A percentile compares a stretch with the other conserved stretches of the same genome.
phyloP scores from a whole-genome alignment of 2,797 vertebrate species.

The Spinibarbus caldwelli region DNA sequence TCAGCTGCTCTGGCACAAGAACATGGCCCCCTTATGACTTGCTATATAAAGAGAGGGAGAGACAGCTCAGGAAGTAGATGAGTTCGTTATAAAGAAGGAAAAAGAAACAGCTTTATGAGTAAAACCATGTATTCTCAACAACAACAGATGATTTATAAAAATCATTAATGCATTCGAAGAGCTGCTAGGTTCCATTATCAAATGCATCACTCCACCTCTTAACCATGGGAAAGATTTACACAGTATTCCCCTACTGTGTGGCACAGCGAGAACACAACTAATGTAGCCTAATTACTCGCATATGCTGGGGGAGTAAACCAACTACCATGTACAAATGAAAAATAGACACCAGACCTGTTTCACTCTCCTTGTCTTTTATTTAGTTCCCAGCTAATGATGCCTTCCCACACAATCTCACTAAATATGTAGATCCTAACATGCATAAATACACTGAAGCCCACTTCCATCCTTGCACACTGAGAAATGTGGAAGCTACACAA shows the following conservation, averaged over 20 bases:
- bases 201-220: conserved; percentile 10
- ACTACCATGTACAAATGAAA: conserved; percentile 21
- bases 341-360: conserved; percentile 34
- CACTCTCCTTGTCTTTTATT: conserved; percentile 34
- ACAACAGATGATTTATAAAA: conserved; percentile 29
- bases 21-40: conserved; percentile 1
- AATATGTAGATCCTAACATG: background rate
- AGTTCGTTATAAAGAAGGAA: background rate
- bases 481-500: conserved; percentile 32
- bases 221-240: conserved; percentile 15
- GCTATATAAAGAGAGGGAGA: background rate
- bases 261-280: conserved; percentile 13
- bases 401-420: conserved; percentile 38
- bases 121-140: background rate
- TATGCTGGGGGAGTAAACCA: conserved; percentile 24
- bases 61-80: conserved; percentile 14
- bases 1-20: background rate
- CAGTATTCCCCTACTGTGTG: conserved; percentile 28
- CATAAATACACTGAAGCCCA: conserved; percentile 47
- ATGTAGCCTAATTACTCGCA: conserved; percentile 30
- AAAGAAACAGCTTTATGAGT: background rate
- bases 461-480: conserved; percentile 40
- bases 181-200: conserved; percentile 20
- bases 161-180: conserved; percentile 12
- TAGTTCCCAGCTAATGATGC: conserved; percentile 38